A percentile compares a stretch with the other conserved stretches of the same genome.
phyloP scores from a whole-genome alignment of 2,797 vertebrate species.

The Brotula barbata region DNA sequence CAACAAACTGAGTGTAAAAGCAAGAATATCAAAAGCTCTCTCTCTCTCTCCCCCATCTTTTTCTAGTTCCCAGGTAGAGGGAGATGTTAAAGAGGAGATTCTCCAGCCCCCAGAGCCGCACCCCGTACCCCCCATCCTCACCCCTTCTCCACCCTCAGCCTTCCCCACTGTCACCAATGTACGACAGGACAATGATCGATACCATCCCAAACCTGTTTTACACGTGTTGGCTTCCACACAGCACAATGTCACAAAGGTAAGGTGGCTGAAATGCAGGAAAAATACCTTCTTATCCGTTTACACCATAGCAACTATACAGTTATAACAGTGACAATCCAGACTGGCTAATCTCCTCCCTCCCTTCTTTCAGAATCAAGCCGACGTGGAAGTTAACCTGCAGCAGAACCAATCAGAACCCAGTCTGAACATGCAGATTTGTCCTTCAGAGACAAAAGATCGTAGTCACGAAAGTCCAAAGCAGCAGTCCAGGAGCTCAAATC shows the following conservation, averaged over 20 bases:
- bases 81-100: conserved; percentile 96
- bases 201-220: conserved; percentile 96
- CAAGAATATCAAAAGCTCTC: conserved; percentile 12
- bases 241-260: conserved; percentile 57
- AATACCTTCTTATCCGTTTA: too few relatives aligned
- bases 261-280: not conserved
- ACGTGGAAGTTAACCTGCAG: conserved; percentile 34
- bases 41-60: conserved; percentile 2
- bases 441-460: conserved; percentile 62
- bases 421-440: conserved; percentile 48
- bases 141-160: conserved; percentile 93
- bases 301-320: too few relatives aligned
- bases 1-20: not conserved
- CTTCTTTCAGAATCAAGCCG: conserved; percentile 58
- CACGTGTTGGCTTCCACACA: conserved; percentile 85
- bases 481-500: conserved; percentile 70
- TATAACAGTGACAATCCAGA: not conserved
- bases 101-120: conserved; percentile 95
- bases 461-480: conserved; percentile 51
- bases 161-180: conserved; percentile 95
- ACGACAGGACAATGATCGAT: conserved; percentile 96
- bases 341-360: not conserved
- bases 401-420: conserved; percentile 57
- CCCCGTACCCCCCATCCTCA: conserved; percentile 95
- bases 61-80: conserved; percentile 89